Evolutionary conservation across 2,888 invertebrate genomes (phyloP).

Genomic region (Leptopilina myrica): DNA sequence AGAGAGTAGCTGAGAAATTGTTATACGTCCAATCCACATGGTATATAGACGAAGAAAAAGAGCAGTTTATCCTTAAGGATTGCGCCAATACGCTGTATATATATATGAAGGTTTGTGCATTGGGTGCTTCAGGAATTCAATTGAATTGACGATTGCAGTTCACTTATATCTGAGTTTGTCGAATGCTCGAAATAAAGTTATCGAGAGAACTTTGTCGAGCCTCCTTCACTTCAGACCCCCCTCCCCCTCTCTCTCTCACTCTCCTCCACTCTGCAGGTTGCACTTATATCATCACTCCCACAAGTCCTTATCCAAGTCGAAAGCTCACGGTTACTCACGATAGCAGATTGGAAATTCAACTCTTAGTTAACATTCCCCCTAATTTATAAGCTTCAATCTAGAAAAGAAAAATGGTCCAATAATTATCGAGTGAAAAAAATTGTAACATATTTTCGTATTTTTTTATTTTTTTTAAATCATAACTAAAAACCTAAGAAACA

Average conservation of each 20-base stretch:
- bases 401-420: neutral
- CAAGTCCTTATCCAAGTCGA: neutral
- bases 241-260: neutral
- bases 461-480: no score
- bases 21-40: slow-evolving; percentile 29
- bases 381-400: slow-evolving; percentile 1
- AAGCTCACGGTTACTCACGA: slow-evolving; percentile 6
- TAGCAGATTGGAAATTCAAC: slow-evolving; percentile 23
- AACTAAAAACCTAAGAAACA: no score
- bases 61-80: slow-evolving; percentile 39
- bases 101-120: slow-evolving; percentile 17
- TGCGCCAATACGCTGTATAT: slow-evolving; percentile 36
- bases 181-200: slow-evolving; percentile 54
- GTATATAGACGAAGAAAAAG: slow-evolving; percentile 27
- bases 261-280: neutral
- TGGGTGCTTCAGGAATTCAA: slow-evolving; percentile 51
- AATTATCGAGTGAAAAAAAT: neutral
- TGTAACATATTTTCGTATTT: no score
- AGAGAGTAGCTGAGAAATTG: slow-evolving; percentile 31
- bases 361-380: slow-evolving; percentile 9
- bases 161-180: slow-evolving; percentile 53
- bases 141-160: slow-evolving; percentile 55
- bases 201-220: slow-evolving; percentile 51
- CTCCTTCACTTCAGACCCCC: slow-evolving; percentile 12
- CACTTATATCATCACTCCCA: slow-evolving; percentile 37